Percentiles rank a stretch among this genome's conserved stretches.
phyloP scores from a whole-genome alignment of 2,113 vertebrate genomes.

The Columba livia region DNA sequence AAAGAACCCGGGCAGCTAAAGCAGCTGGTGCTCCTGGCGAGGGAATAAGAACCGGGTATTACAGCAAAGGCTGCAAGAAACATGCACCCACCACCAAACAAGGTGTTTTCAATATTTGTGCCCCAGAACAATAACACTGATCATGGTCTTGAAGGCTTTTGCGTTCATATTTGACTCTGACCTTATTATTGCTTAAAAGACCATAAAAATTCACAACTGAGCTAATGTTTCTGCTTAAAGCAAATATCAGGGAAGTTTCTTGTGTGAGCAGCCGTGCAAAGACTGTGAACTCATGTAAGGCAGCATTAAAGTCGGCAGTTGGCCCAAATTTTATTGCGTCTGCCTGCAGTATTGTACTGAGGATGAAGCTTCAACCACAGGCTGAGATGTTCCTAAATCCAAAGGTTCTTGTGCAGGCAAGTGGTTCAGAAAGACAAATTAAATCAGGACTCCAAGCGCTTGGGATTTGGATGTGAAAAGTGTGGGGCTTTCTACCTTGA shows the following conservation, averaged over 20 bases:
- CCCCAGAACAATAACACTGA: neutral
- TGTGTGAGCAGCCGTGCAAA: neutral
- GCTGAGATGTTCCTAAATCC: neutral
- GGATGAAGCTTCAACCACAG: neutral
- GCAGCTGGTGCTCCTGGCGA: neutral
- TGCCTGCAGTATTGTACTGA: neutral
- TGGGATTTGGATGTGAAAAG: neutral
- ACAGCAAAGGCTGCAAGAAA: neutral
- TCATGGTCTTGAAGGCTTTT: neutral
- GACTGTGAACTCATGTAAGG: neutral
- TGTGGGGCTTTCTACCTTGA: neutral
- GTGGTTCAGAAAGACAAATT: neutral
- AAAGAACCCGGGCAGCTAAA: neutral
- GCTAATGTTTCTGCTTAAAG: neutral
- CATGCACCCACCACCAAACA: neutral
- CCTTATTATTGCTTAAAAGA: slow-evolving; percentile 40
- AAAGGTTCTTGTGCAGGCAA: fast-evolving
- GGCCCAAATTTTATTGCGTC: neutral
- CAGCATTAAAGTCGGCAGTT: neutral
- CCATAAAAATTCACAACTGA: neutral
- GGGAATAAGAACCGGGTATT: neutral
- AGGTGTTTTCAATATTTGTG: neutral
- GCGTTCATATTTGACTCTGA: neutral
- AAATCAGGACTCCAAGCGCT: neutral
- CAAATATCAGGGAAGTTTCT: neutral